Conservation (phyloP, 1,140 invertebrate genomes). For the Adelges cooleyi region DNA sequence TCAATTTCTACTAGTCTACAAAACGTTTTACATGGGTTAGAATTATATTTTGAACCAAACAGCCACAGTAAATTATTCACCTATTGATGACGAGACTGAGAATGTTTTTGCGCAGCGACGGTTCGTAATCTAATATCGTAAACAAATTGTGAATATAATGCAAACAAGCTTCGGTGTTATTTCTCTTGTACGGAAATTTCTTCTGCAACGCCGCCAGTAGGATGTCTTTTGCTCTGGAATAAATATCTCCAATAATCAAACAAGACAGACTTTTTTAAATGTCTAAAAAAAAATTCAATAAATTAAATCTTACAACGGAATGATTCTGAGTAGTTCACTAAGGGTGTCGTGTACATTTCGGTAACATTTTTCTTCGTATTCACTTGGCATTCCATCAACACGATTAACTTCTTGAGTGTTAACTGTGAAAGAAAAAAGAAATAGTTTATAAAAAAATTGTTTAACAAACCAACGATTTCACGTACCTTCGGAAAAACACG, state of each 20-base stretch:
- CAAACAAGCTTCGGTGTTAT: conserved; percentile 43
- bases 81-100: conserved; percentile 54
- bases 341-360: conserved; percentile 47
- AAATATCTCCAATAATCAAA: no score
- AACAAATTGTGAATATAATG: conserved; percentile 55
- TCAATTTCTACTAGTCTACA: conserved; percentile 54
- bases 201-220: conserved; percentile 42
- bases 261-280: no score
- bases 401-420: conserved; percentile 35
- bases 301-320: conserved; percentile 58
- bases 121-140: conserved; percentile 50
- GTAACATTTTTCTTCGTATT: conserved; percentile 40
- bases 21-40: no score
- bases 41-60: neutral
- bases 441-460: no score
- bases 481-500: conserved; percentile 45
- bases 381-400: conserved; percentile 38
- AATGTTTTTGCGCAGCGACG: conserved; percentile 46
- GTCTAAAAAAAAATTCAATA: no score
- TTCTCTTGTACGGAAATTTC: conserved; percentile 54
- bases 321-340: conserved; percentile 43
- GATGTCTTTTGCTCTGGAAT: conserved; percentile 44
- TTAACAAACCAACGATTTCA: no score
- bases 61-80: conserved; percentile 38
- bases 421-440: neutral